Conservation (phyloP, 1,140 invertebrate genomes). For the Parasteatoda tepidariorum region DNA sequence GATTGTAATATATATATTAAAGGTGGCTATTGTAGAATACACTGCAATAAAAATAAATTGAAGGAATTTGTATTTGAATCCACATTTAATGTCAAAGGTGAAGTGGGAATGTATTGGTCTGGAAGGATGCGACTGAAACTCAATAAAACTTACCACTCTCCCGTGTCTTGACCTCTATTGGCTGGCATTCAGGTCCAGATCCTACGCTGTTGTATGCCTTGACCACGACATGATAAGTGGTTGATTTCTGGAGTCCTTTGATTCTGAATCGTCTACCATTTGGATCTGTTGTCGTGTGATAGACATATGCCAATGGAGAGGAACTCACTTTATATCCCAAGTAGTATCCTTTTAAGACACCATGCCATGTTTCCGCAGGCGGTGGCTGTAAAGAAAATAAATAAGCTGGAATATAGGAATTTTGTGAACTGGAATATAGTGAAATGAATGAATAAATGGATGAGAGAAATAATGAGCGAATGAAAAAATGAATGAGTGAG, state of each 20-base stretch:
- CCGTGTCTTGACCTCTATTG: slow-evolving; percentile 62
- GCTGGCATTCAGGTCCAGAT: slow-evolving; percentile 64
- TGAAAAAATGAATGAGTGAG: background rate
- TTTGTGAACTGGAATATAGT: background rate
- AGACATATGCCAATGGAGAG: slow-evolving; percentile 35
- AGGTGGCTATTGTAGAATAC: no score
- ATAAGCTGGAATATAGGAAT: background rate
- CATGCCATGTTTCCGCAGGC: slow-evolving; percentile 89
- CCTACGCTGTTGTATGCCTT: slow-evolving; percentile 64
- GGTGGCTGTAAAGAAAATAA: slow-evolving; percentile 73
- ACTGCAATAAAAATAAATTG: no score
- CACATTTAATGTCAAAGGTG: no score
- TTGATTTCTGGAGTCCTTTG: slow-evolving; percentile 62
- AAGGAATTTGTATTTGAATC: no score
- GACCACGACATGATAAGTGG: slow-evolving; percentile 63
- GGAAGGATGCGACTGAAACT: no score
- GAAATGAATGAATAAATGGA: background rate
- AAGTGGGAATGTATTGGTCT: no score
- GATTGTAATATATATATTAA: no score
- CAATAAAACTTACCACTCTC: slow-evolving; percentile 63
- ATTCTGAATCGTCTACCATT: slow-evolving; percentile 26
- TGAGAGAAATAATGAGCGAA: background rate
- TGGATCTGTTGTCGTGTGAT: slow-evolving; percentile 35
- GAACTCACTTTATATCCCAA: slow-evolving; percentile 60
- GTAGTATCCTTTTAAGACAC: slow-evolving; percentile 86